Base-by-base conservation (phyloP, 1,140 invertebrate species). In the Drosophila nebulosa region DNA sequence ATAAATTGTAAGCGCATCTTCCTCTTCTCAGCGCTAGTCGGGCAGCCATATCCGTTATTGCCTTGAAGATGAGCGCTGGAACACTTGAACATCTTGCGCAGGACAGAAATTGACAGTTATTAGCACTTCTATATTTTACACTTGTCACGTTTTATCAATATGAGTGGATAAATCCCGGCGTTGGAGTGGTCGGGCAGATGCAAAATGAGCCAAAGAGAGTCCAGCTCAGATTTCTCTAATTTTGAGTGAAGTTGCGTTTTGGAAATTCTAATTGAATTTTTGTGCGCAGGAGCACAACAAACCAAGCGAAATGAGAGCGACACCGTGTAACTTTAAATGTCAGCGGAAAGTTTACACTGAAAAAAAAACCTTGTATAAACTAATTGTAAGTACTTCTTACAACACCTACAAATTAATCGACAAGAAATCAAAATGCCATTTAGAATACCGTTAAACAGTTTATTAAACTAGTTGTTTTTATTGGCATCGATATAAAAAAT, bases 201-300 rank as follows among this genome's bases (percentile, higher is more conserved):
- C 9, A 16, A 55, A 60, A 21, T 67, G 62, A 78, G 60, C 21
- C 14, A 26, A 62, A 68, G 50, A 58, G 64, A 74, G 69, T 27
- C 39, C 30, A 21, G 21, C 16, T 22, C 10, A n/a, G 59, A 10
- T 46, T 35, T 7, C 16, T 36, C 78, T 52, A 39, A 18, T 16
- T 52, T 83, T 69, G 78, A 88, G 81, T 72, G 18, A 60, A 64
- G 72, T 66, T 76, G 57, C 36, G n/a, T 35, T 14, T 10, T 18
- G 6, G 32, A 26, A 53, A 42, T 32, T 21, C 4, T 81, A 86
- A 86, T 86, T 86, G 63, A 88, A 78, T 86, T 88, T 55, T 78
- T 55, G 24, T 86, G 83, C 83, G 83, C 83, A 86, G 78, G 71
- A 76, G 71, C 81, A 81, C 62, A 51, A 46, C 42, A 35, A 67